Percentiles rank a stretch among this genome's conserved stretches.
These are phyloP conservation scores for Heptranchias perlo DNA, from an alignment of 2,113 vertebrate genomes.

Conservation along the genomic window DNA sequence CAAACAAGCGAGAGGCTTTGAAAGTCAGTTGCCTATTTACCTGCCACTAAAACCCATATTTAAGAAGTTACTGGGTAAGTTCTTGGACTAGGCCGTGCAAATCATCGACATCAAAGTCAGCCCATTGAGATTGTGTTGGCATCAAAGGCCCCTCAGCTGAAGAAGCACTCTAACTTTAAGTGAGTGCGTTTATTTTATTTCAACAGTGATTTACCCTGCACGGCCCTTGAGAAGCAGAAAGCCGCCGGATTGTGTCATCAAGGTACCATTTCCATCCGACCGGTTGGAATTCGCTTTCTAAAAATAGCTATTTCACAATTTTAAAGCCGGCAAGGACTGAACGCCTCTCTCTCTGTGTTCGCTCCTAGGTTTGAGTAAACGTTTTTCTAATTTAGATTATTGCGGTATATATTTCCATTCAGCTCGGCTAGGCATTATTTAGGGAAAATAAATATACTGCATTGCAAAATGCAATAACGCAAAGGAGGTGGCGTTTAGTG, in stretches of 20 bases:
- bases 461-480: background rate
- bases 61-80: slow-evolving; percentile 45
- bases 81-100: slow-evolving; percentile 49
- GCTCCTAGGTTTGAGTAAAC: background rate
- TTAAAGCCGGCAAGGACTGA: background rate
- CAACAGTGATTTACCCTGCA: slow-evolving; percentile 66
- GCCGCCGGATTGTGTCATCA: background rate
- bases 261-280: background rate
- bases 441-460: background rate
- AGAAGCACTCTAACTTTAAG: slow-evolving; percentile 70
- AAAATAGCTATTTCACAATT: too few species aligned
- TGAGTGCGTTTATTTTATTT: slow-evolving; percentile 60
- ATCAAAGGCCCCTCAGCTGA: slow-evolving; percentile 64
- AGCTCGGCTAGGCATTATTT: background rate
- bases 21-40: slow-evolving; percentile 11
- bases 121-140: slow-evolving; percentile 46
- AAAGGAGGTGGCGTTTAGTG: background rate
- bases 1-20: background rate
- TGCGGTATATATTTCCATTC: background rate
- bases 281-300: background rate
- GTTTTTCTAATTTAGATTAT: background rate
- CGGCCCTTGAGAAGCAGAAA: slow-evolving; percentile 55
- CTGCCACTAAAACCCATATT: background rate
- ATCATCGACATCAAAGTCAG: slow-evolving; percentile 56
- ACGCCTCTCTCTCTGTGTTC: background rate